These are phyloP conservation scores for Bombus confusus DNA, from an alignment of 1,140 invertebrate species.

Conservation along the genomic window DNA sequence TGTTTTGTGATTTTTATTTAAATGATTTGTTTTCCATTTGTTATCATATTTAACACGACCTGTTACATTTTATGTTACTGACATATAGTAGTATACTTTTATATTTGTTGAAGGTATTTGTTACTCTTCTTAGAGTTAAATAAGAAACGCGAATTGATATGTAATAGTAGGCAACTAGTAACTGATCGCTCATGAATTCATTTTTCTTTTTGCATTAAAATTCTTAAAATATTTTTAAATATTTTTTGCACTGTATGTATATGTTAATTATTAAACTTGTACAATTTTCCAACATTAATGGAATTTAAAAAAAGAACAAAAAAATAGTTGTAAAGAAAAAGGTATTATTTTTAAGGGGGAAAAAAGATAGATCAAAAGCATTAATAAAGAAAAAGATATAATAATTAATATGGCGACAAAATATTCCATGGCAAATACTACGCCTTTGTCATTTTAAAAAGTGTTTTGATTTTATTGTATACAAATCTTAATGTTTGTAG, in stretches of 20 bases:
- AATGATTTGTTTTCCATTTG: slow-evolving; percentile 63
- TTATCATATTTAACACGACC: slow-evolving; percentile 59
- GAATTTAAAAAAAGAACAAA: background rate
- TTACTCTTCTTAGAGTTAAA: slow-evolving; percentile 50
- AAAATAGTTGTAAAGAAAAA: slow-evolving; percentile 2
- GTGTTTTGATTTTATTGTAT: slow-evolving; percentile 12
- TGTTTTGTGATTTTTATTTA: slow-evolving; percentile 63
- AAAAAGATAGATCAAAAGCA: slow-evolving; percentile 29
- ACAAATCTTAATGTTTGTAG: slow-evolving; percentile 39
- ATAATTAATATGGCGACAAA: slow-evolving; percentile 5
- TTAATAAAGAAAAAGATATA: slow-evolving; percentile 17
- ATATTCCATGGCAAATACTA: slow-evolving; percentile 8
- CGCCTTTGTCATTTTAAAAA: slow-evolving; percentile 13
- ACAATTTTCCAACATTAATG: slow-evolving; percentile 30
- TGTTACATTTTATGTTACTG: slow-evolving; percentile 68
- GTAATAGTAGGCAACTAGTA: slow-evolving; percentile 33
- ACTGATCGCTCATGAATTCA: slow-evolving; percentile 23
- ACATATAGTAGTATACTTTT: slow-evolving; percentile 62
- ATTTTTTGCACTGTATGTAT: slow-evolving; percentile 45
- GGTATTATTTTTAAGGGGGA: slow-evolving; percentile 27
- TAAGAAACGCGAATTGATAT: slow-evolving; percentile 38
- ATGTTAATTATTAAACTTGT: slow-evolving; percentile 50
- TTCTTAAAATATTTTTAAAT: slow-evolving; percentile 1
- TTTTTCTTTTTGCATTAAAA: slow-evolving; percentile 28
- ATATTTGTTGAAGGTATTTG: slow-evolving; percentile 61